Base-by-base conservation (phyloP, 2,888 invertebrate genomes). In the Drosophila ochracea region DNA sequence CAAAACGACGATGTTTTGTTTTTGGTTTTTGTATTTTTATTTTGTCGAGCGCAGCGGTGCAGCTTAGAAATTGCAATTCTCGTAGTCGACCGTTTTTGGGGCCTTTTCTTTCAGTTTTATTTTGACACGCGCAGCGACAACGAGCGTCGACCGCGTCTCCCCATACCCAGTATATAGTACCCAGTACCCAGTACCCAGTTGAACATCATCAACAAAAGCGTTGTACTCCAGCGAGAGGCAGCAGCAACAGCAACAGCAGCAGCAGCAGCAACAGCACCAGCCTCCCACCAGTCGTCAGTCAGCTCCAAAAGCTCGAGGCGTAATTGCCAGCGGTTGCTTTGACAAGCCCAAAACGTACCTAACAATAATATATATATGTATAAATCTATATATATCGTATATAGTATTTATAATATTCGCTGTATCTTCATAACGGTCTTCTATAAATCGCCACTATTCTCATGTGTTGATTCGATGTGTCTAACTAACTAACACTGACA, bases 61-160 rank as follows among this genome's bases (percentile, higher is more conserved):
- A 78, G 91, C 91, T 91, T 89, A 84, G 90, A 88, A 89, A 83
- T 76, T 80, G 82, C 83, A 82, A 50, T 90, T 78, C 78, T 84
- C 90, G 74, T 61, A 68, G 78, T 66, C 57, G 60, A 67, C 67
- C 59, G 76, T 76, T 77, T 79, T 79, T 70, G 82, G 79, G 78
- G 73, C 67, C 62, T 80, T 79, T 81, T 81, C 78, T 73, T 89
- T 89, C 83, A 88, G 91, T 91, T 88, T 80, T 74, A 78, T 80
- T 82, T 82, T 82, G 83, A 82, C 83, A 83, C 80, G 88, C 88
- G 89, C 88, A 73, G 71, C 84, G 85, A 57, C 76, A 85, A 67
- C 80, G 80, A 83, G 86, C 73, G 76, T 59, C 61, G 37, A 58
- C 53, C 76, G 76, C 62, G 55, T 76, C 57, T 54, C 47, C 60